Base-by-base conservation (phyloP, 2,888 invertebrate genomes). In the Polydrusus cervinus region DNA sequence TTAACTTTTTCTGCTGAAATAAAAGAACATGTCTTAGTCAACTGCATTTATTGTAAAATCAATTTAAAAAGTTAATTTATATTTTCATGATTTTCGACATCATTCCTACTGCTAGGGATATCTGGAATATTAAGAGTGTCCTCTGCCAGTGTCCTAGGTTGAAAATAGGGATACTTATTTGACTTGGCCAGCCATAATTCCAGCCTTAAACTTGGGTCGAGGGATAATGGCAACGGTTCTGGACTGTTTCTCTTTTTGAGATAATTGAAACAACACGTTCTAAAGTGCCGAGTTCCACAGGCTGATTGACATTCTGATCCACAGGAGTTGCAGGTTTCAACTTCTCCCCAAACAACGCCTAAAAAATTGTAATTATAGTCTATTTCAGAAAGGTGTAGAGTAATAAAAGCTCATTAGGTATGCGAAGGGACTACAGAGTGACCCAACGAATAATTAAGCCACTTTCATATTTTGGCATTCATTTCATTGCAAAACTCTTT, bases 201-300 rank as follows among this genome's bases (percentile, higher is more conserved):
- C 71, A 87, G 76, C 14, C 85, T 71, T 45, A 86, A 71, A 74
- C 85, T 85, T 0, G 86, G 86, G 77, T 86, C 86, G 80, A 85
- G 78, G 2, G 83, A 78, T n/a, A 82, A 69, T 1, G 83, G 80
- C 7, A 75, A 30, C 0, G 79, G 79, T 13, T 81, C 80, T 0
- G 82, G 74, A 0, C 84, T 77, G 30, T 89, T 87, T 79, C 92
- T 89, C 86, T 90, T 91, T 77, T 90, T 89, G 80, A 93, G 86
- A 81, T 93, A 93, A 86, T 93, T 93, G 88, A 92, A 93, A 84
- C 93, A 93, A 85, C 93, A 93, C 0, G 92, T 90, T 3, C 93
- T 87, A 85, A 93, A 93, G 82, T 91, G 90, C 2, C 92, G 88
- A 0, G 93, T 93, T 2, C 93, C 93, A 79, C 93, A 93, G 0